These are phyloP conservation scores for Myotis daubentonii DNA, from an alignment of 2,797 vertebrate genomes.

Conservation along the genomic window DNA sequence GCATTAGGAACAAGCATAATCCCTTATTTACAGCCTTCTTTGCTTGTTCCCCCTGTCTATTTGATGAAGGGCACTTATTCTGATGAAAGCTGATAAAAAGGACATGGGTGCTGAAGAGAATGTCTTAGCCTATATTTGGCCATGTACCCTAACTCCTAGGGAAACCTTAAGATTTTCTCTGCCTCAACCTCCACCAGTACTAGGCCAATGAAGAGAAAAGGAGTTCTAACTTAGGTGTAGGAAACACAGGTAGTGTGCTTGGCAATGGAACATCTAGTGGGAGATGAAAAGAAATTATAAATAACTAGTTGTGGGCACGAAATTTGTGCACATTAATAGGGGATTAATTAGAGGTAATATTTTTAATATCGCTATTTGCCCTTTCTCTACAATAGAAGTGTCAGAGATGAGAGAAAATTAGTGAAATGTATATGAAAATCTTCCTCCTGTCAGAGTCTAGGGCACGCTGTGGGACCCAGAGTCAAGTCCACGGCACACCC, in stretches of 20 bases:
- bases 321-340: neutral
- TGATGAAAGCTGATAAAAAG: neutral
- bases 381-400: no score
- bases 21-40: neutral
- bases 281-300: neutral
- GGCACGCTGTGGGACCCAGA: no score
- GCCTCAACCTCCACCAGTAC: neutral
- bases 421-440: no score
- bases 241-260: neutral
- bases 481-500: no score
- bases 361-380: no score
- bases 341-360: no score
- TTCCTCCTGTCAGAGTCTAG: no score
- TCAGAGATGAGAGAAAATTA: no score
- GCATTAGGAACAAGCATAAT: neutral
- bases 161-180: neutral
- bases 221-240: neutral
- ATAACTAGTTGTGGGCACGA: neutral
- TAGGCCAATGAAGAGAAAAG: neutral
- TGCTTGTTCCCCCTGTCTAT: neutral
- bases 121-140: neutral
- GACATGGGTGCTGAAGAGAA: neutral
- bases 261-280: neutral
- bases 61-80: neutral
- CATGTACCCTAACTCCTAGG: neutral